Evolutionary conservation across 2,797 vertebrate species (phyloP).

Genomic region (Darevskia nairensis): DNA sequence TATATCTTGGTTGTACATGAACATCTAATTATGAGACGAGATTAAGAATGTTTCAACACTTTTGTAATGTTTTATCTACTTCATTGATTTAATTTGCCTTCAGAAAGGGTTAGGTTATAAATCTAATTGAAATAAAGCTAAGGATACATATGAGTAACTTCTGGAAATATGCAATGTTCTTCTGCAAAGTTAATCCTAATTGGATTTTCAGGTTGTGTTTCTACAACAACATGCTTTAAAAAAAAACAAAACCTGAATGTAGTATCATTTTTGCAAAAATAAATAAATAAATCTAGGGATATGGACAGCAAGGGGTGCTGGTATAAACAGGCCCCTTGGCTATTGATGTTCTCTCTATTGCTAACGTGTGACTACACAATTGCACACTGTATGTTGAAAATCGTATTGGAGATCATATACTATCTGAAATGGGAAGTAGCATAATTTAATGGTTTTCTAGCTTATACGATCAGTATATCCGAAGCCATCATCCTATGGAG

Average conservation of each 20-base stretch:
- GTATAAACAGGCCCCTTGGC: neutral
- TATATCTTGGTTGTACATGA: neutral
- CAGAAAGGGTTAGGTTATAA: constrained; percentile 25
- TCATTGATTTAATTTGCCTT: constrained; percentile 9
- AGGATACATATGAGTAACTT: constrained; percentile 16
- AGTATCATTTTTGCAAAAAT: neutral
- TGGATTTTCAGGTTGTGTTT: constrained; percentile 6
- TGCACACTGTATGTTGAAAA: neutral
- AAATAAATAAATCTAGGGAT: constrained; percentile 7
- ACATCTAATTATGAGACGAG: constrained; percentile 29
- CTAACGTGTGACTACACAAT: neutral
- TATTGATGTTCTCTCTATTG: neutral
- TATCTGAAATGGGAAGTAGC: neutral
- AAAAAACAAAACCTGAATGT: constrained; percentile 2
- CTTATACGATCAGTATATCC: neutral
- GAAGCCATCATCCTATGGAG: neutral
- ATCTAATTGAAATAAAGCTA: constrained; percentile 42
- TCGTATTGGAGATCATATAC: neutral
- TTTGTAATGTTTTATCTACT: constrained; percentile 18
- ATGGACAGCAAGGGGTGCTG: neutral
- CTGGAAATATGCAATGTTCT: constrained; percentile 31
- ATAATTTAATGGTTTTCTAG: neutral
- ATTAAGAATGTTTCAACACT: constrained; percentile 15
- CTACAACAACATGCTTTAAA: constrained; percentile 7
- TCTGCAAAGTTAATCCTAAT: constrained; percentile 8